Conservation (phyloP, 2,113 vertebrate genomes). For the Atrichornis clamosus region DNA sequence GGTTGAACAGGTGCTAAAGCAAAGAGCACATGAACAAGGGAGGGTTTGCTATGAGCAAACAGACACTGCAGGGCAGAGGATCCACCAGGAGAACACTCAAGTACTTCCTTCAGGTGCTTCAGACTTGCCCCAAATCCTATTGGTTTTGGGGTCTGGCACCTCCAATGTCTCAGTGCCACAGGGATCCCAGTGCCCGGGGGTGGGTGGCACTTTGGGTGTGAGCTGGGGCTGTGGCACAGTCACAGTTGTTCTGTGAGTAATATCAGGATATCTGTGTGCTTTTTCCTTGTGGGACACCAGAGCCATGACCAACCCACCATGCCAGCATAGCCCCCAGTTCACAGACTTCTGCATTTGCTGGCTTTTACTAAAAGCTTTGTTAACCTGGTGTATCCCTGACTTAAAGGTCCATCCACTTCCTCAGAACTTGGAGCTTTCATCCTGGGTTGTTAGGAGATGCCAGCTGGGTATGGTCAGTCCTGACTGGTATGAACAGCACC, state of each 20-base stretch:
- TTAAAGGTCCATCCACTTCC: neutral
- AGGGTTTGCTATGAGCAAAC: neutral
- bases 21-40: neutral
- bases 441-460: neutral
- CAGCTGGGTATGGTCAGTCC: neutral
- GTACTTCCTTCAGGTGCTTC: neutral
- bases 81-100: neutral
- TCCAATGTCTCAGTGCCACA: neutral
- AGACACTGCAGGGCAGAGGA: neutral
- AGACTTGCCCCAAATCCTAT: neutral
- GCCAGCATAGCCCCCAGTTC: neutral
- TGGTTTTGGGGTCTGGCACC: neutral
- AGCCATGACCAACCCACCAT: neutral
- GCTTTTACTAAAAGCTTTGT: neutral
- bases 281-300: neutral
- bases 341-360: neutral
- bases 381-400: neutral
- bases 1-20: neutral
- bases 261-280: neutral
- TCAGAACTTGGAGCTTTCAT: neutral
- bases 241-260: rapidly evolving
- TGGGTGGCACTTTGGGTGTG: neutral
- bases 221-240: neutral
- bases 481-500: neutral
- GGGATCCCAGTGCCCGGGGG: neutral